Base-by-base conservation (phyloP, 2,113 vertebrate species). In the Bujurquina vittata region DNA sequence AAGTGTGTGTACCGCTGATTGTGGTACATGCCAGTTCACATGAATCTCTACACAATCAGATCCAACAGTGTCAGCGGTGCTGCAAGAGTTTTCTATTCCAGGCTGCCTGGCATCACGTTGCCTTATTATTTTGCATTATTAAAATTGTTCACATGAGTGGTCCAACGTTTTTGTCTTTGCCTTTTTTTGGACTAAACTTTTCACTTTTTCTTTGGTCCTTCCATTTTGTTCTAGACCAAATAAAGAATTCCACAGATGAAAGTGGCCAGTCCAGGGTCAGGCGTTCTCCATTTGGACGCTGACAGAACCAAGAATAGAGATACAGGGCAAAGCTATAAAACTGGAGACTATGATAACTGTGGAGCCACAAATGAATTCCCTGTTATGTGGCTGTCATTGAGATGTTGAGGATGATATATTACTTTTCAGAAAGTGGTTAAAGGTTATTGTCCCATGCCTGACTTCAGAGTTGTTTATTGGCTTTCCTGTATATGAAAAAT, bases 351-450 rank as follows among this genome's bases (percentile, higher is more conserved):
- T 46, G 40, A 46, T 46, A 52, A 18, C 17, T 15, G 15, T 17
- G 7, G 17, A 52, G 17, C 43, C 43, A 15, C 43, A 46, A 46
- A 46, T 15, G 43, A 46, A 46, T 52, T 61, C 4, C 31, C 9
- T 18, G 20, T 77, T 26, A 55, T 80, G 35, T 77, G 65, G 52
- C 56, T 14, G 65, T 77, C 61, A 56, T 10, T 52, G 52, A 61
- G 37, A 57, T 55, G 20, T 20, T 69, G 80, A 76, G 26, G 76
- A 22, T 57, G 76, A 83, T 63, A 43, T 58, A 80, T 43, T 57
- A n/a, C 73, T 73, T 80, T 84, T 80, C 14, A 87, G 46, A 77
- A 63, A 58, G 49, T 77, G 62, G 46, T 62, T 17, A 78, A 72
- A 76, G 29, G 57, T 80, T 84, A 84, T 84, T 77, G 46, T 69